Evolutionary conservation across 2,888 invertebrate species (phyloP), one percentile per base, ranked within the genome.

Genomic region (Stictocephala bisonia): DNA sequence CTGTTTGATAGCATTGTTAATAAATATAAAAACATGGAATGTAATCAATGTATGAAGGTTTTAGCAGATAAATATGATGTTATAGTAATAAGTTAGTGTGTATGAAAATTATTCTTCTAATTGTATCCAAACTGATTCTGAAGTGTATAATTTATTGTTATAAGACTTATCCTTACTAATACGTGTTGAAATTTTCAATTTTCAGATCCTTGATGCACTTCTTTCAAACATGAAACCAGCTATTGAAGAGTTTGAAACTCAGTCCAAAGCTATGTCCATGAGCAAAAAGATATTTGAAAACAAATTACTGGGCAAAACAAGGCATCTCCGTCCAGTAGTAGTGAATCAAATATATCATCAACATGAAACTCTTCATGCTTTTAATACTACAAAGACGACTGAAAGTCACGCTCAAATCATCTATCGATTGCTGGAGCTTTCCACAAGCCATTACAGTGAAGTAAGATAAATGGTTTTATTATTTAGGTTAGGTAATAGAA

Each of bases 291-390:
- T 88, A 0, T 82, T 90, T 60, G 90, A 90, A 79, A 90, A 90
- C 72, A 87, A 90, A 80, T 81, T 91, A 75, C 87, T 88, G 0
- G 88, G 90, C 4, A 86, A 86, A 74, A 89, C 89, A 79, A 85
- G 85, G 3, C 88, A 90, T 81, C 81, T 90, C 70, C 81, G 93
- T 50, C 87, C 89, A 79, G 82, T 92, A 3, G 82, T 91, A 2
- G 88, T 91, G 0, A 91, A 92, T 77, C 86, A 91, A 2, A 88
- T 88, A 1, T 83, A 88, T 74, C 82, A 93, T 67, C 92, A 92
- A 76, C 91, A 92, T 79, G 87, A 88, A 81, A 86, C 87, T 73
- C 74, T 81, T 20, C 53, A 58, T 44, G 31, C 60, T 27, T 51
- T 26, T 13, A 41, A 58, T 18, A 44, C 51, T 35, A 9, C 64